Base-by-base conservation (phyloP, 2,113 vertebrate species). In the Camelus dromedarius region DNA sequence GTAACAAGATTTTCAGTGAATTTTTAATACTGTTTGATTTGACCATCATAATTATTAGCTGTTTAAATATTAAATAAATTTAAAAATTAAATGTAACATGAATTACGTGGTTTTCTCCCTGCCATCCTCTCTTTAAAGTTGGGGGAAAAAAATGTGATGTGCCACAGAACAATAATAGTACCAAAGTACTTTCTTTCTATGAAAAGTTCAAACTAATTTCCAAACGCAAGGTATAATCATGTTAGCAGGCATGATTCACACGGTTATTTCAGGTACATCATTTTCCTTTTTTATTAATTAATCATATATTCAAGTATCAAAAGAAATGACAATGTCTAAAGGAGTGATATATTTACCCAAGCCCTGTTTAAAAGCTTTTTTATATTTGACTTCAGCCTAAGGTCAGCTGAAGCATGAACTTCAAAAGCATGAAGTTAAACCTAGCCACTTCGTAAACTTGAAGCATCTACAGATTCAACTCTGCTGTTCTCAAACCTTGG, bases 201-300 rank as follows among this genome's bases (percentile, higher is more conserved):
- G 94, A 92, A 96, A 96, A 98, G 54, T 91, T 92, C 93, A 97
- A 97, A 97, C 80, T 92, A 93, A 89, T 96, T 97, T 98, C 89
- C 58, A 60, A 52, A 10, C 18, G 6, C 86, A 95, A 85, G 66
- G 35, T 67, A 52, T 86, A 82, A 96, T 97, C 26, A 88, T 95
- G 77, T 83, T 73, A 82, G 81, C 72, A 84, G 60, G 3, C 46
- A 19, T 96, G 92, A 97, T 69, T 97, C 96, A 97, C 60, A 46
- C 20, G 2, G 76, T 46, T 67, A 87, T 96, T 97, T 97, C 0
- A 28, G 67, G 79, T 89, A 18, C 13, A 0, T 64, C 79, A 73
- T 75, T 48, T 84, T 95, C 88, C 32, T 91, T 91, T 93, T 95
- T 91, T 75, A 67, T 97, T 89, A 95, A 86, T 94, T 95, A 96